Evolutionary conservation across 30 jellyfish, hydroid and myxozoan genomes (phyloP).

Genomic region (Aurelia aurita complex sp. Pacific): DNA sequence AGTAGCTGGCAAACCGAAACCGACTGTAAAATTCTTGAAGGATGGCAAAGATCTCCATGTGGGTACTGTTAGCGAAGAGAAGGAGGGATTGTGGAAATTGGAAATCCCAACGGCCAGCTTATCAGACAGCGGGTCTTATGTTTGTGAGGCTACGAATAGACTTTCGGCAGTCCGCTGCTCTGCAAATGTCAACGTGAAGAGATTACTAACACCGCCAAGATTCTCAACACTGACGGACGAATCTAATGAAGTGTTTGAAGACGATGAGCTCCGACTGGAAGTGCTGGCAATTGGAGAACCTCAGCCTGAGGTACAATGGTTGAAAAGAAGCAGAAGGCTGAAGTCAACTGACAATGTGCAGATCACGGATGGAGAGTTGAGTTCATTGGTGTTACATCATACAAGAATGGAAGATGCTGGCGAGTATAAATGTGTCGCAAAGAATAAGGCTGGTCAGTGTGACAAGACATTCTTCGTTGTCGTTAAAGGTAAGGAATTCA

Average conservation of each 20-base stretch:
- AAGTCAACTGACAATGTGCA: constrained; percentile 50
- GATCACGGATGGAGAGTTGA: constrained; percentile 68
- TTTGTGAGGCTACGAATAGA: constrained; percentile 69
- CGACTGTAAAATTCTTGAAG: constrained; percentile 72
- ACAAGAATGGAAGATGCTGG: constrained; percentile 85
- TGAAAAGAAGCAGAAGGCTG: constrained; percentile 49
- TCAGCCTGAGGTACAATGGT: constrained; percentile 82
- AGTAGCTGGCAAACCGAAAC: constrained; percentile 79
- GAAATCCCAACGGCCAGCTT: constrained; percentile 25
- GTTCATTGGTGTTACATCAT: constrained; percentile 66
- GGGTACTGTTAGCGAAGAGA: constrained; percentile 39
- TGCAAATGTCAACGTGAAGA: constrained; percentile 44
- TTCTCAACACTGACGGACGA: constrained; percentile 79
- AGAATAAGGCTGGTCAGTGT: constrained; percentile 77
- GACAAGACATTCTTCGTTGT: constrained; percentile 62
- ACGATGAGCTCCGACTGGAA: constrained; percentile 75
- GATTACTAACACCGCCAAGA: constrained; percentile 72
- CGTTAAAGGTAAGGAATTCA: constrained; percentile 50
- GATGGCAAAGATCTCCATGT: constrained; percentile 76
- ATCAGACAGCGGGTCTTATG: constrained; percentile 74
- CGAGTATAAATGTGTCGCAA: constrained; percentile 80
- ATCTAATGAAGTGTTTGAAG: constrained; percentile 57
- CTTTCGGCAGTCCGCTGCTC: constrained; percentile 58
- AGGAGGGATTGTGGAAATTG: constrained; percentile 50
- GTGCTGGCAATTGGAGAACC: constrained; percentile 89